phyloP scores from a whole-genome alignment of 1,140 invertebrate genomes.

The Hycleus phaleratus region DNA sequence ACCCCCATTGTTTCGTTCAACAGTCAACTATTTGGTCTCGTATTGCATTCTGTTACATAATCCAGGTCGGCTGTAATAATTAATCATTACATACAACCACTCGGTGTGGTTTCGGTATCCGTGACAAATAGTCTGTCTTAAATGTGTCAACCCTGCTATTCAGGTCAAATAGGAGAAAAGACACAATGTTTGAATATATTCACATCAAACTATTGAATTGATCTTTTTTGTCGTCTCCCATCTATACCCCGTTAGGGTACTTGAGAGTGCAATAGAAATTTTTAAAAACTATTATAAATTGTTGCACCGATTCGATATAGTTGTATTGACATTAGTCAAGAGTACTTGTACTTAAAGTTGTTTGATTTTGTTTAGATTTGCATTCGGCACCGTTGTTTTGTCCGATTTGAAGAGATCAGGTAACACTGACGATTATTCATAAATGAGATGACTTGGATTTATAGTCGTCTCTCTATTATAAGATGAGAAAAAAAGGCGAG shows the following conservation, averaged over 20 bases:
- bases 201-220: background rate
- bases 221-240: slow-evolving; percentile 16
- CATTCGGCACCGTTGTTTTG: slow-evolving; percentile 10
- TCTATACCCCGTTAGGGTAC: too few species aligned
- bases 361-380: slow-evolving; percentile 9
- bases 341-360: slow-evolving; percentile 14
- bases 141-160: slow-evolving; percentile 31
- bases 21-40: slow-evolving; percentile 18
- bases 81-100: slow-evolving; percentile 23
- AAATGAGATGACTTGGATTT: slow-evolving; percentile 2
- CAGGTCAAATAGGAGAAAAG: slow-evolving; percentile 5
- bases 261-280: slow-evolving; percentile 8
- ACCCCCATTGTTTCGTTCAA: slow-evolving; percentile 22
- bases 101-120: slow-evolving; percentile 23
- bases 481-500: too few species aligned
- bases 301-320: slow-evolving; percentile 21
- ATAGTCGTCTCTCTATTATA: background rate
- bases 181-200: slow-evolving; percentile 19
- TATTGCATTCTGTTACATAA: slow-evolving; percentile 23
- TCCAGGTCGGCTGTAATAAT: slow-evolving; percentile 27
- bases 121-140: slow-evolving; percentile 33
- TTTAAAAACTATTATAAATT: slow-evolving; percentile 28
- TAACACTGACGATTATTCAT: slow-evolving; percentile 7
- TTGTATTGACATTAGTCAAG: slow-evolving; percentile 21
- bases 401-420: slow-evolving; percentile 2